Percentiles rank a stretch among this genome's conserved stretches.
Conservation (phyloP, 37 sponge, comb jelly and placozoan species). For the Oopsacas minuta region DNA sequence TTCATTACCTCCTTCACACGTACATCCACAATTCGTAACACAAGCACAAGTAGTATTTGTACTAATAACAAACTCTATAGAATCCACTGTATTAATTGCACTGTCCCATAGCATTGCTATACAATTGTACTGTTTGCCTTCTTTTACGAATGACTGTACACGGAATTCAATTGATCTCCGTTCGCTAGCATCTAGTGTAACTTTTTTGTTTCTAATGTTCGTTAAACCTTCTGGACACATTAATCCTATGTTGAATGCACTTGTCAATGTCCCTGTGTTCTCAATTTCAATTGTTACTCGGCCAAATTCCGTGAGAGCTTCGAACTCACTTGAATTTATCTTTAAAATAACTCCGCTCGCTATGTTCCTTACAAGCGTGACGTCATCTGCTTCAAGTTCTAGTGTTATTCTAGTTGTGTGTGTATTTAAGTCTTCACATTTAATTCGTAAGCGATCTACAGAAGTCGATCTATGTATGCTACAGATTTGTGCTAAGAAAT, state of each 20-base stretch:
- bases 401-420: neutral
- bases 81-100: neutral
- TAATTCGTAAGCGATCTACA: neutral
- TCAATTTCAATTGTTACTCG: slow-evolving; percentile 14
- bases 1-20: slow-evolving; percentile 9
- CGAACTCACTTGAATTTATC: neutral
- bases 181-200: neutral
- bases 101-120: slow-evolving; percentile 15
- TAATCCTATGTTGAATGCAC: neutral
- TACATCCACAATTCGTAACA: neutral
- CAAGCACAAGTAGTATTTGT: slow-evolving; percentile 14
- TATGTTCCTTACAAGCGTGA: slow-evolving; percentile 5
- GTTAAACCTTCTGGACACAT: neutral
- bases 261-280: slow-evolving; percentile 1
- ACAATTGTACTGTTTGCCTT: neutral
- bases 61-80: neutral
- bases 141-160: neutral
- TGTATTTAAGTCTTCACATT: neutral
- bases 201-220: neutral
- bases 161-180: neutral
- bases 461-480: neutral
- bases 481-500: slow-evolving; percentile 3
- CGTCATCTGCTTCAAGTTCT: neutral
- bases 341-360: slow-evolving; percentile 2
- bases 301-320: slow-evolving; percentile 4